These are phyloP conservation scores for Pimpla rufipes DNA, from an alignment of 2,888 invertebrate species.

Conservation along the genomic window DNA sequence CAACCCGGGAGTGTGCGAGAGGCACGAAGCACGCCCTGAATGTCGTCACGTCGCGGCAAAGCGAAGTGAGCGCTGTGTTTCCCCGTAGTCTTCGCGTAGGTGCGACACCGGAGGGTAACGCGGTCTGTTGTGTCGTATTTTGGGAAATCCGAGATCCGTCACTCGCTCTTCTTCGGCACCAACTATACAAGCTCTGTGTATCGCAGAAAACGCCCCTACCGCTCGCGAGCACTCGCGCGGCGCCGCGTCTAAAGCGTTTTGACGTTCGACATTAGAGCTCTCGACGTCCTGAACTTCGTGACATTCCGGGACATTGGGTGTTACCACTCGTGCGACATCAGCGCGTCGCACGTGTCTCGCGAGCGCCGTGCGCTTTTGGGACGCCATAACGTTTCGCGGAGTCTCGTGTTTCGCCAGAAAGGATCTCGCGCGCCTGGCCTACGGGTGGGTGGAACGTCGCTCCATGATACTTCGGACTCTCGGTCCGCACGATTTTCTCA, in stretches of 20 bases:
- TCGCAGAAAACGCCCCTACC: neutral
- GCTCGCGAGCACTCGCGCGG: neutral
- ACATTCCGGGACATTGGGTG: constrained; percentile 29
- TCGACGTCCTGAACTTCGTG: constrained; percentile 8
- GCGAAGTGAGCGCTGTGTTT: constrained; percentile 12
- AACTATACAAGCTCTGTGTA: too few relatives aligned
- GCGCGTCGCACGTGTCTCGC: neutral
- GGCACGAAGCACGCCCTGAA: neutral
- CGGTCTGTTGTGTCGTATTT: neutral
- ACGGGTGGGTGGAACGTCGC: neutral
- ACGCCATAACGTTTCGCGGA: neutral
- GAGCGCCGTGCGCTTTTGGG: neutral
- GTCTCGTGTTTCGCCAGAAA: constrained; percentile 14
- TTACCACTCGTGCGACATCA: constrained; percentile 11
- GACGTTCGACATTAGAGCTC: constrained; percentile 39
- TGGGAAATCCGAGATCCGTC: constrained; percentile 20
- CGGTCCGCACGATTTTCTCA: neutral
- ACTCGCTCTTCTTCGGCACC: neutral
- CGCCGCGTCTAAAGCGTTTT: constrained; percentile 1
- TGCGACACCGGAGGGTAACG: neutral
- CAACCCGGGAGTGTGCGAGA: constrained; percentile 49
- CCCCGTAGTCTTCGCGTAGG: neutral
- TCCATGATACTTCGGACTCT: neutral
- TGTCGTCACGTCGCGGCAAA: constrained; percentile 6
- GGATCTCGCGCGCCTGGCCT: too few relatives aligned